A percentile compares a stretch with the other conserved stretches of the same genome.
Conservation (phyloP, 1,140 invertebrate species). For the Stenopsyche tienmushanensis region DNA sequence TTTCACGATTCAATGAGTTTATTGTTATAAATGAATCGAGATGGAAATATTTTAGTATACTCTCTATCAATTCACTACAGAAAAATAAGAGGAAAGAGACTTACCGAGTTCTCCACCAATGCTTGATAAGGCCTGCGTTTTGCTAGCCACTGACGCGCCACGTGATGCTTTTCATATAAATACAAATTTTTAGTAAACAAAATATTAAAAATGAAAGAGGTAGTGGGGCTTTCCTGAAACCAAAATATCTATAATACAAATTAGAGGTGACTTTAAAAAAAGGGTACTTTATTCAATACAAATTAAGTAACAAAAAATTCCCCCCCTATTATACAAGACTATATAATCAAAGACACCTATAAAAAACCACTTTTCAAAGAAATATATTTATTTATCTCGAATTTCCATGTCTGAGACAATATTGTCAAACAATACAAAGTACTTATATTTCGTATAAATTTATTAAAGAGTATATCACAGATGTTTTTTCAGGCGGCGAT, state of each 20-base stretch:
- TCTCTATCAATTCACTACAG: slow-evolving; percentile 24
- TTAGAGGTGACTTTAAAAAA: not conserved
- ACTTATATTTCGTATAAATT: not conserved
- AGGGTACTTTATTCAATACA: not conserved
- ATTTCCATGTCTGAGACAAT: not conserved
- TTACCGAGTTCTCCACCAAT: slow-evolving; percentile 56
- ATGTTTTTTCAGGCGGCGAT: not conserved
- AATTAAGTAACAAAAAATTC: not conserved
- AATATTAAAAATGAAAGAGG: slow-evolving; percentile 29
- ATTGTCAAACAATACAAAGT: not conserved
- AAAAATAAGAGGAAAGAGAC: slow-evolving; percentile 42
- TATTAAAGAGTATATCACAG: slow-evolving; percentile 8
- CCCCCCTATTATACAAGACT: not conserved
- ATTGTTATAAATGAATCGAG: no score
- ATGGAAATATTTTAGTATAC: no score
- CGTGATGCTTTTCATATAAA: slow-evolving; percentile 60
- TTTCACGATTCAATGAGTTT: no score
- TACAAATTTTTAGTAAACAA: slow-evolving; percentile 48
- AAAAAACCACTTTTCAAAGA: slow-evolving; percentile 16
- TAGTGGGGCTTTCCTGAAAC: slow-evolving; percentile 12
- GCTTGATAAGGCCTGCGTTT: slow-evolving; percentile 56
- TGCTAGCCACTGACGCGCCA: slow-evolving; percentile 54
- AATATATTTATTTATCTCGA: not conserved
- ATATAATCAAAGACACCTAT: slow-evolving; percentile 12
- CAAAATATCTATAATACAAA: slow-evolving; percentile 3